Base-by-base conservation (phyloP, 2,888 invertebrate genomes). In the Operophtera brumata region DNA sequence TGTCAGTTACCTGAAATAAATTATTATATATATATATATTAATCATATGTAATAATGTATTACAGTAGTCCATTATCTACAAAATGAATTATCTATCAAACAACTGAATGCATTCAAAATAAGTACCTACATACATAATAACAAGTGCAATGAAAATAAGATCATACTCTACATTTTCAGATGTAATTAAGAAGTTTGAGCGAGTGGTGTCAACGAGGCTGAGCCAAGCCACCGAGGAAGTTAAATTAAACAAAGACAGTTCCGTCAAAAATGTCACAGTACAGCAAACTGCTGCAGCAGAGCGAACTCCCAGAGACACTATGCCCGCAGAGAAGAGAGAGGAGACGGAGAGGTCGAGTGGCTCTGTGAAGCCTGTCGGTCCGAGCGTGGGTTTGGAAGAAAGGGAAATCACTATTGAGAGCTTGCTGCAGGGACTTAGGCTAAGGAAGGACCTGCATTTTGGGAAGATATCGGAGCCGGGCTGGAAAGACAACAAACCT, bases 401-500 rank as follows among this genome's bases (percentile, higher is more conserved):
- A 0, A 80, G 79, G 47, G 86, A 84, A 59, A 80, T 85, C n/a
- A 83, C 83, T 0, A 70, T 86, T 6, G 82, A 84, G 36, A 77
- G 85, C 6, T 63, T 90, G 11, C 75, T 84, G 73, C 83, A 84
- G 56, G 90, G 90, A 0, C 69, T 90, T 26, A 81, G 81, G 39
- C 64, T 87, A 37, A 87, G 84, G 56, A 88, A 84, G 34, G 86
- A 90, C 54, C 62, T 83, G 39, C 82, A 80, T 54, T 80, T 89
- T 25, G 90, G 90, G 14, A 86, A 86, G 63, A 81, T 89, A 47
- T 84, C 89, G 0, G 82, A 86, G 52, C 79, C 78, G 1, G 74
- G 75, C 6, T 89, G 89, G 90, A 89, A 84, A 58, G 66, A 77
- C 0, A 83, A 80, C 52, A 86, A 84, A 52, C 85, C 84, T 28